A percentile compares a stretch with the other conserved stretches of the same genome.
phyloP scores from a whole-genome alignment of 2,113 vertebrate species.

The Serilophus lunatus region DNA sequence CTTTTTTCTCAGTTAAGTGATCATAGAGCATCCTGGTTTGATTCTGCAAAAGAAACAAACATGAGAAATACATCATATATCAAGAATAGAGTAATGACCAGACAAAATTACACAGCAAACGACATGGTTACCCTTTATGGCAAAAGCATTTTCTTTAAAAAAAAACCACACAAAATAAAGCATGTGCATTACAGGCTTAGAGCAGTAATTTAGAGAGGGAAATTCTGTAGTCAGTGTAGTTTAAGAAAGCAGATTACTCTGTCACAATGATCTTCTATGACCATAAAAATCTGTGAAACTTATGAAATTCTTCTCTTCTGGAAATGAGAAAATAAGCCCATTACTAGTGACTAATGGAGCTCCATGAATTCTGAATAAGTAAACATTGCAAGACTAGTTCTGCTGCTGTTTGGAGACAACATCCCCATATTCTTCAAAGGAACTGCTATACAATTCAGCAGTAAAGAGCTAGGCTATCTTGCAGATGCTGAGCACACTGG shows the following conservation, averaged over 20 bases:
- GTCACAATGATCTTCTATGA: background rate
- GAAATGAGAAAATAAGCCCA: background rate
- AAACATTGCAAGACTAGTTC: background rate
- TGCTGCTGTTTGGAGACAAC: background rate
- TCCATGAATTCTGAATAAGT: background rate
- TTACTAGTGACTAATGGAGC: background rate
- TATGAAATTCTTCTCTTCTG: background rate
- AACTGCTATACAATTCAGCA: background rate
- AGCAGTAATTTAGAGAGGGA: background rate
- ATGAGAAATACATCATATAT: background rate
- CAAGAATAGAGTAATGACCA: background rate
- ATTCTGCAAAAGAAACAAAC: conserved; percentile 71
- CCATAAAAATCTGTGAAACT: background rate
- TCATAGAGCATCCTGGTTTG: conserved; percentile 80
- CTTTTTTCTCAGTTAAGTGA: conserved; percentile 77
- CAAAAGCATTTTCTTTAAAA: background rate
- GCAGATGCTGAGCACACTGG: background rate
- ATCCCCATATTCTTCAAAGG: background rate
- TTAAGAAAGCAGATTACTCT: background rate
- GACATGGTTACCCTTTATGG: background rate
- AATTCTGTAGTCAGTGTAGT: background rate
- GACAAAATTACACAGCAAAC: background rate
- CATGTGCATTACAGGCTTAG: background rate
- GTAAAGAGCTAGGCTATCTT: background rate
- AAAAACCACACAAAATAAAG: background rate